Conservation (phyloP, 1,140 invertebrate species). For the Whitmania pigra region DNA sequence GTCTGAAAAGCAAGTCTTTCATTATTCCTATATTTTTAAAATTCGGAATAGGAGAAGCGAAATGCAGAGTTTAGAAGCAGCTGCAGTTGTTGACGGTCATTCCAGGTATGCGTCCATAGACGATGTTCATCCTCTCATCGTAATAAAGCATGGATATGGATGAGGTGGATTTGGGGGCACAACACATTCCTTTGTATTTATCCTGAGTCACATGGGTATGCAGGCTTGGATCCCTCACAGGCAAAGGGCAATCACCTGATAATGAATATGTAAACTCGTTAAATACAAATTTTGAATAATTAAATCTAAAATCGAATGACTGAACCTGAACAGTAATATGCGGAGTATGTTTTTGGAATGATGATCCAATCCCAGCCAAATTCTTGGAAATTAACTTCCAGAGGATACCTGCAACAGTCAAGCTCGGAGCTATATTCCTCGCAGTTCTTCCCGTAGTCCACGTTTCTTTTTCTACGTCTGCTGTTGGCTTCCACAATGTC, state of each 20-base stretch:
- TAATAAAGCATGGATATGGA: conserved; percentile 86
- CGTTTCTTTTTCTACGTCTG: not conserved
- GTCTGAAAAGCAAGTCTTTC: no score
- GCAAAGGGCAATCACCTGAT: conserved; percentile 70
- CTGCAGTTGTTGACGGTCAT: conserved; percentile 93
- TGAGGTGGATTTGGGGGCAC: conserved; percentile 81
- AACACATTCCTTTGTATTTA: conserved; percentile 65
- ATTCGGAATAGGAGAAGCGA: no score
- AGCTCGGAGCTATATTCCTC: conserved; percentile 4
- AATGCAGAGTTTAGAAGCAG: conserved; percentile 53
- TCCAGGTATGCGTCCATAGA: conserved; percentile 83
- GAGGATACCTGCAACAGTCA: conserved; percentile 8
- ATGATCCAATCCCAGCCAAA: conserved; percentile 99
- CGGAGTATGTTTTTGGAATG: conserved; percentile 84
- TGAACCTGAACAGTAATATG: conserved; percentile 66
- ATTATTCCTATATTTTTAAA: no score
- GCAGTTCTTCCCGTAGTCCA: conserved; percentile 2
- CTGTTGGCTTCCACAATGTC: not conserved
- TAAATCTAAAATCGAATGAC: no score
- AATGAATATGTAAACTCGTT: no score
- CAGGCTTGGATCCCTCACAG: not conserved
- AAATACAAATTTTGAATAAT: no score
- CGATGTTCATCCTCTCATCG: conserved; percentile 74
- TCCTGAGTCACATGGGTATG: conserved; percentile 8
- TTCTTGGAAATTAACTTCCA: conserved; percentile 67